Conservation (phyloP, 1,140 invertebrate species). For the Hermetia illucens region DNA sequence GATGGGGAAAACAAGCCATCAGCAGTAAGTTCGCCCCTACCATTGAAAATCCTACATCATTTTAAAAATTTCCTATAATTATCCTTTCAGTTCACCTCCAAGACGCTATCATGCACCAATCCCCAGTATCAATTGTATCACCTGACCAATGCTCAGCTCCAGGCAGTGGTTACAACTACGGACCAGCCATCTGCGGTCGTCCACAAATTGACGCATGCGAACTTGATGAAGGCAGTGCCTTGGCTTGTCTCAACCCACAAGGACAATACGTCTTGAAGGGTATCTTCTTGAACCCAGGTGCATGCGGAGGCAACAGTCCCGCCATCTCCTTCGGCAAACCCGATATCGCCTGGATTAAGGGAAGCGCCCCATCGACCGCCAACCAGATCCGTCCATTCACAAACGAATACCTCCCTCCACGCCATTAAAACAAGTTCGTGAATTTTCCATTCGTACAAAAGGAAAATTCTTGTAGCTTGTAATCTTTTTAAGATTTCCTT, state of each 20-base stretch:
- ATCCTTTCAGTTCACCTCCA: conserved; percentile 39
- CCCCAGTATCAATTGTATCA: conserved; percentile 49
- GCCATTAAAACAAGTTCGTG: too few relatives aligned
- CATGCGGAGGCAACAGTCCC: conserved; percentile 26
- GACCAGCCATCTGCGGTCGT: conserved; percentile 33
- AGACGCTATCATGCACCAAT: conserved; percentile 57
- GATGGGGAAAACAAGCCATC: conserved; percentile 66
- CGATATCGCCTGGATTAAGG: conserved; percentile 28
- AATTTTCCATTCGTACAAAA: too few relatives aligned
- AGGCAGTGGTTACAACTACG: conserved; percentile 26
- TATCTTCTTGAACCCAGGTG: conserved; percentile 59
- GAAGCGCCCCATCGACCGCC: too few relatives aligned
- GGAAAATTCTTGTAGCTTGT: too few relatives aligned
- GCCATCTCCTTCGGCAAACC: conserved; percentile 23
- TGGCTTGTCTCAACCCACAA: conserved; percentile 57
- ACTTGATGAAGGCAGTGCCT: conserved; percentile 61
- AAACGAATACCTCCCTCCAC: too few relatives aligned
- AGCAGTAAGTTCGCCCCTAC: conserved; percentile 41
- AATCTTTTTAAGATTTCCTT: too few relatives aligned
- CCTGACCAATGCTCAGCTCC: conserved; percentile 43
- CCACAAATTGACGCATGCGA: conserved; percentile 39
- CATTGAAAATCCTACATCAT: conserved; percentile 10
- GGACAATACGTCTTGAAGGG: conserved; percentile 54
- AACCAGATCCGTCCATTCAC: too few relatives aligned
- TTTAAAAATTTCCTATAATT: conserved; percentile 1